Percentiles rank a stretch among this genome's conserved stretches.
These are phyloP conservation scores for Sycophila sp. DNA, from an alignment of 1,140 invertebrate species.

Conservation along the genomic window DNA sequence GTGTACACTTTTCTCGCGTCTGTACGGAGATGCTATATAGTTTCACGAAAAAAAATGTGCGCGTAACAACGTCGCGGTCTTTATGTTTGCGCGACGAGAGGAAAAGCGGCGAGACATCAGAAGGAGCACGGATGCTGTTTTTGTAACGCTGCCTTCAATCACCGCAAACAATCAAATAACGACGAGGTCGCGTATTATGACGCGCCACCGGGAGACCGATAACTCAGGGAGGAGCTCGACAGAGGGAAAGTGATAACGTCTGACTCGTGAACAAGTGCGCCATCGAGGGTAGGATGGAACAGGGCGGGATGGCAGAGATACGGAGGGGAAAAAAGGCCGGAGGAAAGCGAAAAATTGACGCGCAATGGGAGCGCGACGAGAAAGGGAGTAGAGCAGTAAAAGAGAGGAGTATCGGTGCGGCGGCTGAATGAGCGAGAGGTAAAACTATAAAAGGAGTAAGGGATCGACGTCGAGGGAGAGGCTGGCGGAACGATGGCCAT, in stretches of 20 bases:
- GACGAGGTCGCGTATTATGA: conserved; percentile 10
- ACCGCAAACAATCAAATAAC: conserved; percentile 23
- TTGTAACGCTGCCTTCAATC: conserved; percentile 3
- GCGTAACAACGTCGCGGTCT: too few species aligned
- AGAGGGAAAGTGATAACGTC: conserved; percentile 36
- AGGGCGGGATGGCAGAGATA: conserved; percentile 21
- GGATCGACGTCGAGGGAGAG: too few species aligned
- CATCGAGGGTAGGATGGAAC: conserved; percentile 1
- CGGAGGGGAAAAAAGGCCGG: conserved; percentile 9
- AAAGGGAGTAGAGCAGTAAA: neutral
- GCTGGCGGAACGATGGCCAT: too few species aligned
- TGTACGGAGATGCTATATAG: too few species aligned
- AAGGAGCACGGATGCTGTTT: neutral
- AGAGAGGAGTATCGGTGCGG: neutral
- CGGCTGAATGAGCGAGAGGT: neutral
- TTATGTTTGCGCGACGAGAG: too few species aligned
- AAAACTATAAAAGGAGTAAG: too few species aligned
- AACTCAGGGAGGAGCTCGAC: conserved; percentile 18
- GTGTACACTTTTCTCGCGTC: too few species aligned
- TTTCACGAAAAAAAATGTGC: too few species aligned
- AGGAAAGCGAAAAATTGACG: conserved; percentile 21
- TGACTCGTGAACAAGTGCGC: conserved; percentile 32
- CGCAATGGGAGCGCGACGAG: neutral
- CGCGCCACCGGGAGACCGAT: conserved; percentile 4
- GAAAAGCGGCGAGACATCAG: too few species aligned